phyloP scores from a whole-genome alignment of 2,888 invertebrate species.

The Melanostoma scalare region DNA sequence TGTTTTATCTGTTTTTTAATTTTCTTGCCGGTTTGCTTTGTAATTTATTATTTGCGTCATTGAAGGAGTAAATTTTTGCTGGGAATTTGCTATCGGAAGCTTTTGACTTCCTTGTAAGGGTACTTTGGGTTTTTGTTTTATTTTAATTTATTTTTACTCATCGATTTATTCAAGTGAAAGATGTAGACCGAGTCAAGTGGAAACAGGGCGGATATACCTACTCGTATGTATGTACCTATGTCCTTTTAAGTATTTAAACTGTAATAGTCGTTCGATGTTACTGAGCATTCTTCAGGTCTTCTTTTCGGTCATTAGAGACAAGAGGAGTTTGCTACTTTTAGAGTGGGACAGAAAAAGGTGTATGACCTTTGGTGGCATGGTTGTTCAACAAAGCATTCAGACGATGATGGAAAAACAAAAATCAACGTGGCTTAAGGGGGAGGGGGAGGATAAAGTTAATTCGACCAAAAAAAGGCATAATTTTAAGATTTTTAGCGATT shows the following conservation, averaged over 20 bases:
- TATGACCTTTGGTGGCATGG: too few species aligned
- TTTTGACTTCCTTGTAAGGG: slow-evolving; percentile 47
- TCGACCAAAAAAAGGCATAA: too few species aligned
- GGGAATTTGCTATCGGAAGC: slow-evolving; percentile 48
- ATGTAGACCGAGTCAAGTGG: slow-evolving; percentile 52
- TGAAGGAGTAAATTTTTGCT: slow-evolving; percentile 42
- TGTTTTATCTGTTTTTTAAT: slow-evolving; percentile 50
- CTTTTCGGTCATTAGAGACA: slow-evolving; percentile 20
- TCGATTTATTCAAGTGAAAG: slow-evolving; percentile 64
- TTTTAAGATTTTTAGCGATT: too few species aligned
- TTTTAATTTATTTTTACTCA: slow-evolving; percentile 42
- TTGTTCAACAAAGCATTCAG: too few species aligned
- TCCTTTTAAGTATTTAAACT: slow-evolving; percentile 33
- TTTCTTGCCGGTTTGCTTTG: slow-evolving; percentile 28
- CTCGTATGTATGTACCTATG: too few species aligned
- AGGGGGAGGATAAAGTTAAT: too few species aligned
- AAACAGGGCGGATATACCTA: slow-evolving; percentile 8
- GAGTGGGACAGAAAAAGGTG: too few species aligned
- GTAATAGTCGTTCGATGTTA: slow-evolving; percentile 42
- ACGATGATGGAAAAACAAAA: too few species aligned
- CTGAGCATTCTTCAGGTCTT: not conserved
- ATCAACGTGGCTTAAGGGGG: too few species aligned
- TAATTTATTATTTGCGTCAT: slow-evolving; percentile 45
- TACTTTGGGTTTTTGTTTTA: slow-evolving; percentile 26
- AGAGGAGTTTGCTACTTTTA: not conserved